Evolutionary conservation across 37 sponge, comb jelly and placozoan species (phyloP).

Genomic region (Halisarca cf. caerulea): DNA sequence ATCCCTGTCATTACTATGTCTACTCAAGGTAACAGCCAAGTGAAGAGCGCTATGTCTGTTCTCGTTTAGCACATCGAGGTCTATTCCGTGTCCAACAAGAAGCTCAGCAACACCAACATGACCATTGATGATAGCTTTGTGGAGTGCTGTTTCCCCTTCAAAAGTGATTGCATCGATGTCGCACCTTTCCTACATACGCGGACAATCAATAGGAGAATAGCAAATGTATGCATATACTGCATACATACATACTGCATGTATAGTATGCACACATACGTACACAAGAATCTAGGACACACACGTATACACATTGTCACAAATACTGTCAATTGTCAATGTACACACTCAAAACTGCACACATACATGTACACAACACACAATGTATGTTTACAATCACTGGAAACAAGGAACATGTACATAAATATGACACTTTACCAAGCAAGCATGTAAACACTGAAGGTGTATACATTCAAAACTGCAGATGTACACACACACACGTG

Average conservation of each 20-base stretch:
- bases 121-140: slow-evolving; percentile 69
- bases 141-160: slow-evolving; percentile 65
- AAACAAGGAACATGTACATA: too few species aligned
- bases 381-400: too few species aligned
- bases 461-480: not conserved
- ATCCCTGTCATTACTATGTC: too few species aligned
- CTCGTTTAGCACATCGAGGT: slow-evolving; percentile 57
- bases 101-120: slow-evolving; percentile 67
- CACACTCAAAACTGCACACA: not conserved
- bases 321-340: not conserved
- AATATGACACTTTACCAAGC: too few species aligned
- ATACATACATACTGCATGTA: too few species aligned
- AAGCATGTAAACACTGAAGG: too few species aligned
- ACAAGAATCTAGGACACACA: not conserved
- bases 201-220: too few species aligned
- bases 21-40: slow-evolving; percentile 33
- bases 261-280: too few species aligned
- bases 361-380: slow-evolving; percentile 13
- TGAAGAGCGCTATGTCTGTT: slow-evolving; percentile 84
- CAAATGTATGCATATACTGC: too few species aligned
- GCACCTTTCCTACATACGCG: slow-evolving; percentile 31
- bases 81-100: slow-evolving; percentile 70
- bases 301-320: not conserved
- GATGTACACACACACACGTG: not conserved
- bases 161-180: slow-evolving; percentile 35